These are phyloP conservation scores for Plagodis pulveraria DNA, from an alignment of 2,888 invertebrate genomes.

Conservation along the genomic window DNA sequence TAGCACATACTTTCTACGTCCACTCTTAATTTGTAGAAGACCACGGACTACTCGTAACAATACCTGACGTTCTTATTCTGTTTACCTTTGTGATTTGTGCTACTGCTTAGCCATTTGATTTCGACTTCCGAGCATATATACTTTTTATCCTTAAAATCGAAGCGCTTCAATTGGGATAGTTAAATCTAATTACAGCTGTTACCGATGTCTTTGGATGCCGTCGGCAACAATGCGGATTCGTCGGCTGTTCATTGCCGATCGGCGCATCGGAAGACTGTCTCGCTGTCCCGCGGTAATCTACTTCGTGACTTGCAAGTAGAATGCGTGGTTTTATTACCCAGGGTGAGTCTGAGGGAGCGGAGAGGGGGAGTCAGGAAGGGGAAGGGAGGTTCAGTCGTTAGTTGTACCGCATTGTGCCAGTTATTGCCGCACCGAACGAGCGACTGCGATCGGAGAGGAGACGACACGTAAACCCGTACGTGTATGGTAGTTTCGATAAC, in stretches of 20 bases:
- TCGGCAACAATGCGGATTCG: slow-evolving; percentile 5
- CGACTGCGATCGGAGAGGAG: slow-evolving; percentile 29
- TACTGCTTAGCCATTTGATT: not conserved
- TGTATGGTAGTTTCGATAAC: slow-evolving; percentile 22
- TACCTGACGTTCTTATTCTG: slow-evolving; percentile 15
- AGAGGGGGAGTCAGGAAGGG: slow-evolving; percentile 16
- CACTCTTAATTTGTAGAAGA: slow-evolving; percentile 59
- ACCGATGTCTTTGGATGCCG: not conserved
- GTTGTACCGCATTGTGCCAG: slow-evolving; percentile 63
- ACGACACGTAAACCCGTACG: slow-evolving; percentile 35
- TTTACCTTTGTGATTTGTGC: slow-evolving; percentile 24
- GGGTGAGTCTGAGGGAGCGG: slow-evolving; percentile 41
- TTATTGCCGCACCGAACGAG: slow-evolving; percentile 50
- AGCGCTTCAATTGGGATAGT: too few relatives aligned
- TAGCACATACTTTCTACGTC: slow-evolving; percentile 69
- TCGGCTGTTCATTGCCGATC: slow-evolving; percentile 44
- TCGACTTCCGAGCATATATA: not conserved
- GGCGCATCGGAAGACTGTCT: slow-evolving; percentile 68
- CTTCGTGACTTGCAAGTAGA: slow-evolving; percentile 82
- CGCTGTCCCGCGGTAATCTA: slow-evolving; percentile 74
- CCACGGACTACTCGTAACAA: slow-evolving; percentile 32
- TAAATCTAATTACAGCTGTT: not conserved
- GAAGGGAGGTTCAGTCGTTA: slow-evolving; percentile 46
- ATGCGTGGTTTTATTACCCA: slow-evolving; percentile 76
- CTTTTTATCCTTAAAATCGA: too few relatives aligned